A percentile compares a stretch with the other conserved stretches of the same genome.
Evolutionary conservation across 2,113 vertebrate species (phyloP).

Genomic region (Megaleporinus macrocephalus): DNA sequence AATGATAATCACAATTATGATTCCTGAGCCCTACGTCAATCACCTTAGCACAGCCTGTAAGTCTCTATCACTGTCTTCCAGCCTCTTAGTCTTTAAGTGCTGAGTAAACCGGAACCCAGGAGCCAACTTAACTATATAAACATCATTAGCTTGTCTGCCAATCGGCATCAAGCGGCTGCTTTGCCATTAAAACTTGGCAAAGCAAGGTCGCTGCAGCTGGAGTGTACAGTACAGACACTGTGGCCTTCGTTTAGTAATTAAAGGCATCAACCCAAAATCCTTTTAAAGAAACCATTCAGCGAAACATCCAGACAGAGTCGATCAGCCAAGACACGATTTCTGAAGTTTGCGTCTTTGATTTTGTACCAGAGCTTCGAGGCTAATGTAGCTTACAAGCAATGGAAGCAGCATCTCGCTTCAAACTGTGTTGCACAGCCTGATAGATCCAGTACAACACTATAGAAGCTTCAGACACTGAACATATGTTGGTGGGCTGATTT

Average conservation of each 20-base stretch:
- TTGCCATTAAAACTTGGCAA: conserved; percentile 36
- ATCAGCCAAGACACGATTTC: not conserved
- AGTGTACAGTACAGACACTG: not conserved
- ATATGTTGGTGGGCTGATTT: too few species aligned
- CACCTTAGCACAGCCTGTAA: not conserved
- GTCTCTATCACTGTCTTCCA: not conserved
- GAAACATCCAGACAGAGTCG: not conserved
- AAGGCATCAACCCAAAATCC: not conserved
- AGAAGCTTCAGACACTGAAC: too few species aligned
- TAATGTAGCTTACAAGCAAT: too few species aligned
- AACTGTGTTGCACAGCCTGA: too few species aligned
- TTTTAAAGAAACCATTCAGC: conserved; percentile 12
- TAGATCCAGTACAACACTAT: too few species aligned
- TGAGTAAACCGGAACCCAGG: not conserved
- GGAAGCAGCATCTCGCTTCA: too few species aligned
- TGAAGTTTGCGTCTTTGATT: conserved; percentile 7
- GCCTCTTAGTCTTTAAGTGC: not conserved
- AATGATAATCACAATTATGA: not conserved
- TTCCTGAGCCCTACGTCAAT: not conserved
- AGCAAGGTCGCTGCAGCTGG: not conserved
- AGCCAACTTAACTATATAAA: not conserved
- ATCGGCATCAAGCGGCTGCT: conserved; percentile 26
- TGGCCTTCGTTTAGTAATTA: not conserved
- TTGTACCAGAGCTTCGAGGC: conserved; percentile 4
- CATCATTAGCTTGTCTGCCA: not conserved